Conservation (phyloP, 1,140 invertebrate species). For the Camponotus pennsylvanicus region DNA sequence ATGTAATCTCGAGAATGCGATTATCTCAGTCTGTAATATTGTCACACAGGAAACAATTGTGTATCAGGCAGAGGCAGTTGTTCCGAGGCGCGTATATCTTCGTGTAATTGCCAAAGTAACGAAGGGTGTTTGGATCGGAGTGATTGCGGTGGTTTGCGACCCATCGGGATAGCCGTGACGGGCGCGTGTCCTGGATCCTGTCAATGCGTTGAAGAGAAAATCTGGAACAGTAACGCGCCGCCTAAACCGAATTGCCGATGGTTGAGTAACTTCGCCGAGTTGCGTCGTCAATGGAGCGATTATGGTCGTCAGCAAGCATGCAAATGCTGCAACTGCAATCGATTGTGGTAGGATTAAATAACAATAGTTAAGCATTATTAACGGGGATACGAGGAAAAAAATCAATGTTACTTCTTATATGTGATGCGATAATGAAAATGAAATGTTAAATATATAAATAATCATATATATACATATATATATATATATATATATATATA, state of each 20-base stretch:
- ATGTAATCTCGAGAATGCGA: background rate
- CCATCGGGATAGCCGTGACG: conserved; percentile 57
- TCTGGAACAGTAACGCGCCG: conserved; percentile 80
- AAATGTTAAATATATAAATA: too few relatives aligned
- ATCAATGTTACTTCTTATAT: background rate
- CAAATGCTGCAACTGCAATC: conserved; percentile 76
- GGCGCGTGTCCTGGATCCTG: conserved; percentile 73
- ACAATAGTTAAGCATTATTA: background rate
- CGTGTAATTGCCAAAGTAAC: conserved; percentile 73
- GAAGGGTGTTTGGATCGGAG: conserved; percentile 64
- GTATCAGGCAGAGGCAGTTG: conserved; percentile 33
- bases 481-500: too few relatives aligned
- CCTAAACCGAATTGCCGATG: conserved; percentile 80
- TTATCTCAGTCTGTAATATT: background rate
- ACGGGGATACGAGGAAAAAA: background rate
- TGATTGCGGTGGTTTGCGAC: conserved; percentile 68
- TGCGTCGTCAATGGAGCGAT: conserved; percentile 82
- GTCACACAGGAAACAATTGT: conserved; percentile 59
- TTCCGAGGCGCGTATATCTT: conserved; percentile 62
- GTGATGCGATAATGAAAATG: background rate
- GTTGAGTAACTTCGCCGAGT: conserved; percentile 77
- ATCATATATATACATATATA: too few relatives aligned
- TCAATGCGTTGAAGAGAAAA: conserved; percentile 79
- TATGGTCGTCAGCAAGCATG: conserved; percentile 74
- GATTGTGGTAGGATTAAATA: conserved; percentile 65